Evolutionary conservation across 1,140 invertebrate genomes (phyloP), one percentile per base, ranked within the genome.

Genomic region (Drosophila pseudoobscura): DNA sequence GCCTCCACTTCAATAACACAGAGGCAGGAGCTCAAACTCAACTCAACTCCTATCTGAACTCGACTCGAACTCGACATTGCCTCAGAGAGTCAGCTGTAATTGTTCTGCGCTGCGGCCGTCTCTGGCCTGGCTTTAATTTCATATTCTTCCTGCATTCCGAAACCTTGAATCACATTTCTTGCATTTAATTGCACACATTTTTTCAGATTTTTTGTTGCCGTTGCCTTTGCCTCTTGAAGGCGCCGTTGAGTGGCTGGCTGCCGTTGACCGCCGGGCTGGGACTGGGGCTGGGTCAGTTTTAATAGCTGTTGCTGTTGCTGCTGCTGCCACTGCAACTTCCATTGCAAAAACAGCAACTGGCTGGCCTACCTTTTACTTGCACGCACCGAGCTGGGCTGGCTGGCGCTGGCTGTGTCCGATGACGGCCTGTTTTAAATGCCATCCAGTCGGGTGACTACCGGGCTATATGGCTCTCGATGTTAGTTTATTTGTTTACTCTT

Each of bases 61-160:
- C 57, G 53, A 50, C 58, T 46, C 29, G 20, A 13, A 44, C 31
- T 68, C 54, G 43, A 56, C 15, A 43, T 49, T 22, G 51, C 56
- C 53, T 52, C 62, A 50, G 52, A 47, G 68, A 47, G 68, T 56
- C 83, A 72, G 75, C 69, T 71, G 83, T 88, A 87, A 88, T 82
- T 87, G 83, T 85, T 88, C 83, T 20, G 20, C 20, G 20, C 20
- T 85, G 74, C 59, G 13, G 71, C 65, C 47, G 58, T 55, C 47
- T 47, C 71, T 61, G 52, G 41, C 24, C 24, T 35, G 56, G 15
- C 51, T 74, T 88, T 88, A 90, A 90, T 90, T 90, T 83, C 72
- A 90, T 90, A 90, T 78, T 90, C 89, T 91, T 90, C 89, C 89
- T 90, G 89, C 89, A 90, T 90, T 90, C 89, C 89, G 89, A 91